phyloP scores from a whole-genome alignment of 2,888 invertebrate genomes.

The Ectemnius lituratus region DNA sequence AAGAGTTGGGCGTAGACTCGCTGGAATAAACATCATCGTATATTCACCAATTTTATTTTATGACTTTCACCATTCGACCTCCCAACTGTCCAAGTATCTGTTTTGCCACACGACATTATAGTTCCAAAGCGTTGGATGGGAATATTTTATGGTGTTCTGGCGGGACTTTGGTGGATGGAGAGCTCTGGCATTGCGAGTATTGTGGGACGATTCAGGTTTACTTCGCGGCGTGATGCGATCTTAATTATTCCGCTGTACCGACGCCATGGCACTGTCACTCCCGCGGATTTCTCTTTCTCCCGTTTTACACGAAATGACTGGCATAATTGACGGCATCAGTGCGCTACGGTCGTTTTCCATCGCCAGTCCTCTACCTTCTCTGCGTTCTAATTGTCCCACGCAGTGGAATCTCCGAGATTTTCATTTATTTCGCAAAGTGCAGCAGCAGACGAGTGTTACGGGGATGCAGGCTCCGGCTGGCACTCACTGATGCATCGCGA shows the following conservation, averaged over 20 bases:
- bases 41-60: no score
- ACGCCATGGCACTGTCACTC: slow-evolving; percentile 18
- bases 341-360: slow-evolving; percentile 50
- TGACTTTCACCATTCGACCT: no score
- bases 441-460: no score
- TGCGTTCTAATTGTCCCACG: slow-evolving; percentile 39
- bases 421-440: slow-evolving; percentile 11
- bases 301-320: slow-evolving; percentile 59
- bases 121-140: no score
- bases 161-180: slow-evolving; percentile 28
- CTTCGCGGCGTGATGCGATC: slow-evolving; percentile 62
- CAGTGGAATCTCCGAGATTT: slow-evolving; percentile 36
- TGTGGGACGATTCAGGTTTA: slow-evolving; percentile 54
- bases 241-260: slow-evolving; percentile 66
- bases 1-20: no score
- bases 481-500: no score
- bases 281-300: slow-evolving; percentile 29
- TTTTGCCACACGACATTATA: no score
- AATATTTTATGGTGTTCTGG: no score
- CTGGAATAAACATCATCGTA: no score
- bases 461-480: no score
- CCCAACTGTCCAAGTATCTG: no score
- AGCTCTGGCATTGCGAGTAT: slow-evolving; percentile 53
- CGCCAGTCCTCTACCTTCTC: slow-evolving; percentile 9
- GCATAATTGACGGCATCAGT: slow-evolving; percentile 68